These are phyloP conservation scores for Dryobates pubescens DNA, from an alignment of 2,797 vertebrate genomes.

Conservation along the genomic window DNA sequence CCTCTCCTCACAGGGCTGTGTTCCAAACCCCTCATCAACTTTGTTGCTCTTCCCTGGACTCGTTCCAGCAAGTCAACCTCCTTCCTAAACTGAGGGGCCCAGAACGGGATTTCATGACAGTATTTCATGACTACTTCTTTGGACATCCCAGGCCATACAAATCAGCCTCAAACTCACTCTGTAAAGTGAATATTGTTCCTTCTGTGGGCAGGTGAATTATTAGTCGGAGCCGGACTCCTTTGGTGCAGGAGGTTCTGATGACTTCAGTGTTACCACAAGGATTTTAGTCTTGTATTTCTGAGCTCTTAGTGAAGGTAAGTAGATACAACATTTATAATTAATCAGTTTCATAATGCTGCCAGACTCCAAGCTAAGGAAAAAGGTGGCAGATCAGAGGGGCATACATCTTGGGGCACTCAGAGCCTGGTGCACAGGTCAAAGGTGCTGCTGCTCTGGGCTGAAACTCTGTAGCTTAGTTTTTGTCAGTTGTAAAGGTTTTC, in stretches of 20 bases:
- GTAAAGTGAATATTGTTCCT: background rate
- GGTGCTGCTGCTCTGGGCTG: background rate
- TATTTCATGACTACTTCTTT: background rate
- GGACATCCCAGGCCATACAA: background rate
- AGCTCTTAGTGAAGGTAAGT: background rate
- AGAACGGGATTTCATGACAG: too few species aligned
- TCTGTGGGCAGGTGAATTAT: background rate
- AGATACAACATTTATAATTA: background rate
- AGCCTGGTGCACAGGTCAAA: background rate
- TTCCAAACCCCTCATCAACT: too few species aligned
- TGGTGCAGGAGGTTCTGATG: background rate
- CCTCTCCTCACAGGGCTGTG: too few species aligned
- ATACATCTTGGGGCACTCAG: accelerated
- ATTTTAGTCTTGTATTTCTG: background rate
- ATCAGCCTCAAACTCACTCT: background rate
- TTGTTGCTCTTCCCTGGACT: too few species aligned
- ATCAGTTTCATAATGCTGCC: background rate
- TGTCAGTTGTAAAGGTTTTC: background rate
- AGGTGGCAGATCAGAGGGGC: background rate
- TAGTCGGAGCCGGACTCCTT: background rate
- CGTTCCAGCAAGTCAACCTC: too few species aligned
- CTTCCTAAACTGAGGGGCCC: too few species aligned
- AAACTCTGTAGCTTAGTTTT: background rate
- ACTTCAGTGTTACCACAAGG: background rate
- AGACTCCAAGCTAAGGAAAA: background rate